Evolutionary conservation across 2,797 vertebrate species (phyloP).

Genomic region (Crax fasciolata): DNA sequence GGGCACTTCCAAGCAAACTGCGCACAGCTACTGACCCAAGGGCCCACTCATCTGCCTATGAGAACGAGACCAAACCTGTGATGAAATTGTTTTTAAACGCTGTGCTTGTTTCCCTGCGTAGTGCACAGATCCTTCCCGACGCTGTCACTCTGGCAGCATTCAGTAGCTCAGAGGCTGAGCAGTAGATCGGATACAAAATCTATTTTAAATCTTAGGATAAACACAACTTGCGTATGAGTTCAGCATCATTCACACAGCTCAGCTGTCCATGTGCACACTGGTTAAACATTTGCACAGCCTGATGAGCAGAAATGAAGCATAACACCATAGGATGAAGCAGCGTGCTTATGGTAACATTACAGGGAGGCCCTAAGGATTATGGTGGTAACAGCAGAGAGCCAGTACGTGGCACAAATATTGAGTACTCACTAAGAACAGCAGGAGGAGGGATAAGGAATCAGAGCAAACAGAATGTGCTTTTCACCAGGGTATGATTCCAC

Average conservation of each 20-base stretch:
- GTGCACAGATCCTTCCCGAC: neutral
- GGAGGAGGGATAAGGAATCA: neutral
- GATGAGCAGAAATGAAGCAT: neutral
- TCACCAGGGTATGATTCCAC: neutral
- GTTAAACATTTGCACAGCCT: neutral
- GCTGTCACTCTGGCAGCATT: accelerated
- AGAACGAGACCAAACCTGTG: neutral
- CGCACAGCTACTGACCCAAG: neutral
- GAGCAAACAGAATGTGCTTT: neutral
- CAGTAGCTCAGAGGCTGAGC: neutral
- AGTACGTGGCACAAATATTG: neutral
- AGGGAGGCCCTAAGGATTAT: neutral
- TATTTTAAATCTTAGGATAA: neutral
- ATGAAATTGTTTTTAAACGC: neutral
- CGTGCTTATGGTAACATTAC: neutral
- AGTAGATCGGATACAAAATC: neutral
- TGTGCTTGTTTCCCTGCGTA: neutral
- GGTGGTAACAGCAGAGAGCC: neutral
- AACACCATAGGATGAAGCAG: neutral
- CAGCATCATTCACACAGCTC: neutral
- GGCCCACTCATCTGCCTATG: neutral
- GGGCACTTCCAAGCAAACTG: neutral
- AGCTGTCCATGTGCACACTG: neutral
- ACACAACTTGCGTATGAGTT: neutral
- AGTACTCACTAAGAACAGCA: neutral